These are phyloP conservation scores for Raja brachyura DNA, from an alignment of 2,113 vertebrate genomes.

Conservation along the genomic window DNA sequence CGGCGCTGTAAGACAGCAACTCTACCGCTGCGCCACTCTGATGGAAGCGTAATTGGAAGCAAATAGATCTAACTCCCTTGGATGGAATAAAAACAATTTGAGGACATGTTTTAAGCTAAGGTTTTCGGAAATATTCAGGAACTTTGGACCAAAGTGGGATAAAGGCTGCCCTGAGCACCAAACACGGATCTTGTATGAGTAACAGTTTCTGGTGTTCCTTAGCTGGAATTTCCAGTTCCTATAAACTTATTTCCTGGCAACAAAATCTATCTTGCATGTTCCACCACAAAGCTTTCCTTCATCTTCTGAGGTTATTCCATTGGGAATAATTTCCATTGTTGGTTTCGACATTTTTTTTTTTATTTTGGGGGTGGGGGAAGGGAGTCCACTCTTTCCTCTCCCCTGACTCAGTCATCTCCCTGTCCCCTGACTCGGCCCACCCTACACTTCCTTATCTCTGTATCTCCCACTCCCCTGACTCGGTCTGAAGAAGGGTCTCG, in stretches of 20 bases:
- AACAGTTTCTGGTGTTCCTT: neutral
- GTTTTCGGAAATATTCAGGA: neutral
- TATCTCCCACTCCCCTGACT: too few relatives aligned
- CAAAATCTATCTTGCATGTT: neutral
- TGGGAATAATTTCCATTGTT: constrained; percentile 16
- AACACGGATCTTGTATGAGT: neutral
- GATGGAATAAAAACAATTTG: neutral
- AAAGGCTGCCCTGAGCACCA: neutral
- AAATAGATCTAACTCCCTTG: too few relatives aligned
- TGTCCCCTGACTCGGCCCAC: too few relatives aligned
- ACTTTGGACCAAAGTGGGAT: neutral
- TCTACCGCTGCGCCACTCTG: too few relatives aligned
- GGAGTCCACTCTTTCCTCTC: too few relatives aligned
- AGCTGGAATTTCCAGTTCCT: neutral
- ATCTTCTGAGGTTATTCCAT: neutral
- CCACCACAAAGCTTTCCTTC: neutral
- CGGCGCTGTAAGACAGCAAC: too few relatives aligned
- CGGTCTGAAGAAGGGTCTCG: too few relatives aligned
- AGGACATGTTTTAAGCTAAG: too few relatives aligned
- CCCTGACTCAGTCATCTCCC: too few relatives aligned
- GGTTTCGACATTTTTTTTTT: neutral
- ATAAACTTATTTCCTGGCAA: neutral
- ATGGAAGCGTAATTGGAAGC: neutral
- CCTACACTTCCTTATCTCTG: too few relatives aligned
- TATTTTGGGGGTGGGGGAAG: too few relatives aligned